These are phyloP conservation scores for Helicoverpa armigera DNA, from an alignment of 1,140 invertebrate species.

Conservation along the genomic window DNA sequence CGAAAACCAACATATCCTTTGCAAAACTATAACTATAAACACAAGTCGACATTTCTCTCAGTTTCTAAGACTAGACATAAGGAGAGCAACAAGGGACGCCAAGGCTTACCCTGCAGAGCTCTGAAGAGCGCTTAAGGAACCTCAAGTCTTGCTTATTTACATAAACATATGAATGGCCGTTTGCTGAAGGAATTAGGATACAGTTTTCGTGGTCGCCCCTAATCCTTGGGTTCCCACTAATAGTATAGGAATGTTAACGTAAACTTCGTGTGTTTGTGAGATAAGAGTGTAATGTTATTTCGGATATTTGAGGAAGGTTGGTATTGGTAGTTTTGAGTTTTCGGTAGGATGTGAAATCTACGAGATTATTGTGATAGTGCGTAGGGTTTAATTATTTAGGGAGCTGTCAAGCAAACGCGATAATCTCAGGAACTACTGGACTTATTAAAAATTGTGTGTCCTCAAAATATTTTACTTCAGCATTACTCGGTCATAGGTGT, in stretches of 20 bases:
- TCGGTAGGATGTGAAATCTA: too few relatives aligned
- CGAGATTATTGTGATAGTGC: too few relatives aligned
- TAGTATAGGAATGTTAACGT: background rate
- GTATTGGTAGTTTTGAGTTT: too few relatives aligned
- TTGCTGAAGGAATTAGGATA: slow-evolving; percentile 53
- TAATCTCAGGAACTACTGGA: too few relatives aligned
- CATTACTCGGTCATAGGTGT: too few relatives aligned
- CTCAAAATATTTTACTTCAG: too few relatives aligned
- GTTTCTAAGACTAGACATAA: too few relatives aligned
- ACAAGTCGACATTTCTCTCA: too few relatives aligned
- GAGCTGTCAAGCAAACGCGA: too few relatives aligned
- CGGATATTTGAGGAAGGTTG: background rate
- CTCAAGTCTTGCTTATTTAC: slow-evolving; percentile 45
- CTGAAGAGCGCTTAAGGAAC: slow-evolving; percentile 45
- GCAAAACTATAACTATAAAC: slow-evolving; percentile 2
- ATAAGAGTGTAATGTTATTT: background rate
- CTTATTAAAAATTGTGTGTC: too few relatives aligned
- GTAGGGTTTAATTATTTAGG: too few relatives aligned
- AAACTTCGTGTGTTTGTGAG: background rate
- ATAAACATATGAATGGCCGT: slow-evolving; percentile 54
- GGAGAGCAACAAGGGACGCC: background rate
- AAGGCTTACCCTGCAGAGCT: background rate
- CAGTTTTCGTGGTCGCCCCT: slow-evolving; percentile 41
- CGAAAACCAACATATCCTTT: too few relatives aligned
- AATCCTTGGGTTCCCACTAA: slow-evolving; percentile 6